Conservation (phyloP, 1,140 invertebrate species). For the Lucilia sericata region DNA sequence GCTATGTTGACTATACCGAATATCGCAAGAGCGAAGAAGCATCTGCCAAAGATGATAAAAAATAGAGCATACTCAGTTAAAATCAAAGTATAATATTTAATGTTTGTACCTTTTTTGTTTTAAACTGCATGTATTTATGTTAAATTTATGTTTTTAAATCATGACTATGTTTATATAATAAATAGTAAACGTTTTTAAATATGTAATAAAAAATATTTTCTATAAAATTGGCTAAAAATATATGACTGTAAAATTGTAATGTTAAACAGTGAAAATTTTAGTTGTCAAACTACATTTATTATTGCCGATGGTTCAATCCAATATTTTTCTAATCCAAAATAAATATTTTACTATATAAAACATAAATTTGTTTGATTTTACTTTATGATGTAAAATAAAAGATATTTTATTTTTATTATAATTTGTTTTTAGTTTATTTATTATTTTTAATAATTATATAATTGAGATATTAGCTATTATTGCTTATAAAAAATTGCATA, state of each 20-base stretch:
- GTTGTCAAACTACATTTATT: no score
- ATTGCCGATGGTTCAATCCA: no score
- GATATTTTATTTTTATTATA: not conserved
- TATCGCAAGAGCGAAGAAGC: constrained; percentile 69
- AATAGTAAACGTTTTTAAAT: not conserved
- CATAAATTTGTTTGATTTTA: not conserved
- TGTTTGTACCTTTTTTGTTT: not conserved
- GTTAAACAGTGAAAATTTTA: no score
- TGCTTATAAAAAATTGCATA: constrained; percentile 18
- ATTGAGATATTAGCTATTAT: not conserved
- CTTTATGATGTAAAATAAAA: not conserved
- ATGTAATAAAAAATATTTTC: no score
- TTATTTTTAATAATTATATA: not conserved
- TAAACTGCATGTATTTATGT: not conserved
- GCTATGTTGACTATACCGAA: constrained; percentile 82
- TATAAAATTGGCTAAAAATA: not conserved
- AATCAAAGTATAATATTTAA: not conserved
- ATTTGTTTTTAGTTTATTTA: not conserved
- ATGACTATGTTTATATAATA: not conserved
- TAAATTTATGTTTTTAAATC: not conserved
- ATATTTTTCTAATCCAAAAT: no score
- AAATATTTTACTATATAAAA: no score
- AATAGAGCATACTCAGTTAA: not conserved
- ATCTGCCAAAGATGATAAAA: constrained; percentile 28
- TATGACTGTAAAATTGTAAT: not conserved